Percentiles rank a stretch among this genome's conserved stretches.
phyloP scores from a whole-genome alignment of 92 coral and sea anemone genomes.

The Epizoanthus scotinus region DNA sequence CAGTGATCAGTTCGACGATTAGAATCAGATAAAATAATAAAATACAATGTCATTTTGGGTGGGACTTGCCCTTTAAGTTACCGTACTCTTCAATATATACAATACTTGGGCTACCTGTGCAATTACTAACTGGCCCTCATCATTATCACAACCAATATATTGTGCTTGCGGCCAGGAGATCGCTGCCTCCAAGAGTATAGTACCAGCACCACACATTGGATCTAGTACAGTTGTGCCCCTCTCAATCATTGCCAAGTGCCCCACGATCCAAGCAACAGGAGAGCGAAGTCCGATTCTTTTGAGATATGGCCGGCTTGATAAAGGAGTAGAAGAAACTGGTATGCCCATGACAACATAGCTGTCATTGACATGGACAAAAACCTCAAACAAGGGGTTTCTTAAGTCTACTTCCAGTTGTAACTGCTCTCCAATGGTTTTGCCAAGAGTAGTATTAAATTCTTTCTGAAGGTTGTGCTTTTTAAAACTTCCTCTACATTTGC shows the following conservation, averaged over 20 bases:
- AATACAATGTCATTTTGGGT: too few species aligned
- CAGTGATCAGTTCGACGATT: too few species aligned
- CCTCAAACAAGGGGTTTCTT: slow-evolving; percentile 31
- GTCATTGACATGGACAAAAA: slow-evolving; percentile 25
- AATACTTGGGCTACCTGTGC: slow-evolving; percentile 24
- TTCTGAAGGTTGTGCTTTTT: neutral
- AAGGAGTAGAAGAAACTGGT: slow-evolving; percentile 27
- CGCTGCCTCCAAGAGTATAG: slow-evolving; percentile 22
- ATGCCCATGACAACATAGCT: slow-evolving; percentile 11
- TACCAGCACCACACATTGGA: slow-evolving; percentile 41
- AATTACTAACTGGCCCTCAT: slow-evolving; percentile 19
- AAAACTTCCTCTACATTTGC: slow-evolving; percentile 34
- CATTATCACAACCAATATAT: slow-evolving; percentile 33
- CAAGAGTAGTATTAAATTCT: slow-evolving; percentile 14
- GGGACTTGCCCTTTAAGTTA: too few species aligned
- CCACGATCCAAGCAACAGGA: slow-evolving; percentile 35
- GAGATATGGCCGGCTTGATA: slow-evolving; percentile 32
- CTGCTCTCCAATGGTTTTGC: slow-evolving; percentile 13
- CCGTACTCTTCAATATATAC: neutral
- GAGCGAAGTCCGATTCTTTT: slow-evolving; percentile 36
- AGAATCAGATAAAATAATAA: too few species aligned
- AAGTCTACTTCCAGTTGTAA: slow-evolving; percentile 31
- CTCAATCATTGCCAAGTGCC: slow-evolving; percentile 21
- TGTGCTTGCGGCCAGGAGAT: slow-evolving; percentile 29
- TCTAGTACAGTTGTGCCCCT: slow-evolving; percentile 12